Base-by-base conservation (phyloP, 2,113 vertebrate genomes). In the Ia io region DNA sequence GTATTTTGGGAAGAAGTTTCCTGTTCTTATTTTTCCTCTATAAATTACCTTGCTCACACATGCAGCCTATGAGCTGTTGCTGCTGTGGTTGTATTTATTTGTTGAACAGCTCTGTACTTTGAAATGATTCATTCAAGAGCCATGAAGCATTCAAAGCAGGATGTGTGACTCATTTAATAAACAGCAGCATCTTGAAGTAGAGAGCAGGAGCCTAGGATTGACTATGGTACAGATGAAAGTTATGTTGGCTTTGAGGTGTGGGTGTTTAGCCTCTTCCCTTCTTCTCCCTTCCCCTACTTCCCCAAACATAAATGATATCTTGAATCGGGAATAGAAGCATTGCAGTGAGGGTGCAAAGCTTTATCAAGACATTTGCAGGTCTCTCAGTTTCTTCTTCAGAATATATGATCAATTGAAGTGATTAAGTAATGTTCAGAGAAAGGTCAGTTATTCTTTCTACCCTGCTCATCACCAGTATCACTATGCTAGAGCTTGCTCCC, bases 81-180 rank as follows among this genome's bases (percentile, higher is more conserved):
- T 91, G 95, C 90, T 51, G 37, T 77, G 80, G 91, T 90, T 92
- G 73, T 95, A 84, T 94, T 96, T 93, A 95, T 97, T 97, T 97
- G 97, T 94, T n/a, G 71, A 96, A 94, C 14, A 90, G 10, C 90
- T 35, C 65, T 74, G 90, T 93, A 69, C 94, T 98, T 96, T 96
- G 49, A 76, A 97, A 88, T 98, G 89, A 93, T 97, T 97, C 97
- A 95, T 96, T 94, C 86, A 47, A 95, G 95, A 95, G 90, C 93
- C 88, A 63, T 14, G 9, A 91, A 96, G 90, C 69, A 65, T 92
- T 97, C 44, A 59, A 78, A 97, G 84, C 97, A 95, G 97, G 98
- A 97, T 98, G 93, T 96, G 95, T 97, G 98, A 97, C 96, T 98
- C 98, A 95, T 53, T 94, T 88, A 47, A 93, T 82, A 97, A 98